phyloP scores from a whole-genome alignment of 23 tunicate species.

The Clavelina lepadiformis region DNA sequence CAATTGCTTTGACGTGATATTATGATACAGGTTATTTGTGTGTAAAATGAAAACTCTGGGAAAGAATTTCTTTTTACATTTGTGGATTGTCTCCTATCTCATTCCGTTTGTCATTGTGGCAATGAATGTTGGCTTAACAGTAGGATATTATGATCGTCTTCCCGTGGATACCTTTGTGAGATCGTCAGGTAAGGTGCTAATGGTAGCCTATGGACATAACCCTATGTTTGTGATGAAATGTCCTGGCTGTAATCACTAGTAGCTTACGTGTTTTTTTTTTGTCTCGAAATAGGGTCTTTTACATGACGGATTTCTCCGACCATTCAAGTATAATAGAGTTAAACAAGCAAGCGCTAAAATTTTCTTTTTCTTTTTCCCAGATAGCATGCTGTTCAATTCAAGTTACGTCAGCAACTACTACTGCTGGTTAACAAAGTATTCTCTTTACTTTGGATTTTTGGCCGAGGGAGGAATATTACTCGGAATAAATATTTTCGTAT shows the following conservation, averaged over 20 bases:
- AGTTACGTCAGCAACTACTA: constrained; percentile 14
- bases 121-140: constrained; percentile 12
- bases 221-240: too few relatives aligned
- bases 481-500: constrained; percentile 21
- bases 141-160: constrained; percentile 14
- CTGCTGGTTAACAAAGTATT: constrained; percentile 59
- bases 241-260: too few relatives aligned
- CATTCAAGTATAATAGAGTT: too few relatives aligned
- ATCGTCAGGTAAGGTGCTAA: too few relatives aligned
- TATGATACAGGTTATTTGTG: constrained; percentile 5
- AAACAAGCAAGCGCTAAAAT: too few relatives aligned
- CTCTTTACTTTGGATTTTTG: constrained; percentile 75
- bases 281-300: too few relatives aligned
- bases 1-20: background rate
- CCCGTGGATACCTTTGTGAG: background rate
- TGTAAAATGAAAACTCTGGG: background rate
- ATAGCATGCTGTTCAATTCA: constrained; percentile 2
- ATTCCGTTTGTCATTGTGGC: constrained; percentile 12
- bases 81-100: background rate
- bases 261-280: too few relatives aligned
- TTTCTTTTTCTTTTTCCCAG: too few relatives aligned
- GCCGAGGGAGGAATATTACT: constrained; percentile 40
- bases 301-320: too few relatives aligned
- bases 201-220: too few relatives aligned
- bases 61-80: background rate